These are phyloP conservation scores for Cyprinodon tularosa DNA, from an alignment of 2,113 vertebrate genomes.

Conservation along the genomic window DNA sequence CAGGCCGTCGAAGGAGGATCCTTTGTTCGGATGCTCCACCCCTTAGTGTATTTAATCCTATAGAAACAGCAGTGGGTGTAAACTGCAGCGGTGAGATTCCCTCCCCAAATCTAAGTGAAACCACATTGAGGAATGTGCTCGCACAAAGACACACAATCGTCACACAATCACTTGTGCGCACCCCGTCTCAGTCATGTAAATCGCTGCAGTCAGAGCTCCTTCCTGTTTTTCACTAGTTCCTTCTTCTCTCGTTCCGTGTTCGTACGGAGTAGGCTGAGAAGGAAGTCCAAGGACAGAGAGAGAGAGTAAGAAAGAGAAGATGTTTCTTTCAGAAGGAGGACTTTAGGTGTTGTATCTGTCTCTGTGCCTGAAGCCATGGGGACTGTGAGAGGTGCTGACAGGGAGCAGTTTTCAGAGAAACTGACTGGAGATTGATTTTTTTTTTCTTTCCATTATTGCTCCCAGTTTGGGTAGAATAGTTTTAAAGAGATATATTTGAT, in stretches of 20 bases:
- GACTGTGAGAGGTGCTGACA: constrained; percentile 31
- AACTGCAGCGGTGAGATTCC: constrained; percentile 48
- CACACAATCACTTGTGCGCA: constrained; percentile 41
- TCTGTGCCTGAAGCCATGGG: constrained; percentile 23
- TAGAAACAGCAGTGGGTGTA: constrained; percentile 64
- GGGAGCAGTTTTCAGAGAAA: constrained; percentile 38
- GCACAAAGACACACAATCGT: constrained; percentile 28
- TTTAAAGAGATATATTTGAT: constrained; percentile 35
- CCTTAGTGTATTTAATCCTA: constrained; percentile 42
- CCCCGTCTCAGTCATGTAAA: constrained; percentile 47
- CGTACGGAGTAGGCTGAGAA: constrained; percentile 38
- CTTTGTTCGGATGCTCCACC: constrained; percentile 51
- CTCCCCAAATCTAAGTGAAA: constrained; percentile 75
- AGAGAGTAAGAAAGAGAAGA: constrained; percentile 9
- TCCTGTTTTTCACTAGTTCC: constrained; percentile 76
- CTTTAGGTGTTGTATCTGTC: constrained; percentile 39
- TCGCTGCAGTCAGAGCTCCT: constrained; percentile 61
- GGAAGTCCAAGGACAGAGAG: constrained; percentile 46
- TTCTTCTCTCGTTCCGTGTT: constrained; percentile 51
- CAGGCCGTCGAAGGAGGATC: constrained; percentile 53
- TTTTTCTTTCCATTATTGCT: background rate
- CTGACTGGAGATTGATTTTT: constrained; percentile 19
- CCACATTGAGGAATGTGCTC: constrained; percentile 73
- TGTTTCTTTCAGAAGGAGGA: constrained; percentile 35
- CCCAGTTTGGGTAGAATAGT: constrained; percentile 6